phyloP scores from a whole-genome alignment of 2,113 vertebrate genomes.

The Brachypteracias leptosomus region DNA sequence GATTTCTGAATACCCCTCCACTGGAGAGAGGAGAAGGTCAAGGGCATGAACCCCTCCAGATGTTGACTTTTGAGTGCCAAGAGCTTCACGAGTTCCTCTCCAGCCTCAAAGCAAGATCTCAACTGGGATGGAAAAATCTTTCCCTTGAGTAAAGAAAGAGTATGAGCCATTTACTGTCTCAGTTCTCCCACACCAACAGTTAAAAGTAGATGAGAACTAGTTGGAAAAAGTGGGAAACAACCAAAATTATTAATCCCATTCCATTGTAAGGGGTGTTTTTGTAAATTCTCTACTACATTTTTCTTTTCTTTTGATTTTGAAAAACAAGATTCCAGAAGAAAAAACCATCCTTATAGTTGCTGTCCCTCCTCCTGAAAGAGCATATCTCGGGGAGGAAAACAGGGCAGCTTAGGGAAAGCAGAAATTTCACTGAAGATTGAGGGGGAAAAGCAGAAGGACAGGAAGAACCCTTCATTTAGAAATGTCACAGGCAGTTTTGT shows the following conservation, averaged over 20 bases:
- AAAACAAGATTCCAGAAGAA: not conserved
- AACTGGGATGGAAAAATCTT: not conserved
- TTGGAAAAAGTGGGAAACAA: not conserved
- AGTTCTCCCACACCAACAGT: not conserved
- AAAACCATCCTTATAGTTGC: not conserved
- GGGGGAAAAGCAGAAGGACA: not conserved
- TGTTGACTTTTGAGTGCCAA: not conserved
- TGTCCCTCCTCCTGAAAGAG: not conserved
- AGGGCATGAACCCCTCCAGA: not conserved
- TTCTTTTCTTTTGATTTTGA: not conserved
- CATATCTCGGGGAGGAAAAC: not conserved
- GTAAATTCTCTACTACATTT: not conserved
- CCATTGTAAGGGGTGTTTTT: not conserved
- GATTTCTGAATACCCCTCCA: not conserved
- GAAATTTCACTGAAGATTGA: not conserved
- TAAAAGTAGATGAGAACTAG: not conserved
- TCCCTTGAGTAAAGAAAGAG: not conserved
- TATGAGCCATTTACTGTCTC: not conserved
- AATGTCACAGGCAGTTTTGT: not conserved
- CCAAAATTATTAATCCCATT: not conserved
- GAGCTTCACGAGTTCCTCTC: not conserved
- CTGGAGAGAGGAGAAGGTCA: not conserved
- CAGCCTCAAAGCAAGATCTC: not conserved
- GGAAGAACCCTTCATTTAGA: constrained; percentile 2
- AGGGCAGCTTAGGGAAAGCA: not conserved